A percentile compares a stretch with the other conserved stretches of the same genome.
Conservation (phyloP, 2,797 vertebrate species). For the Atherinosoma microstoma region DNA sequence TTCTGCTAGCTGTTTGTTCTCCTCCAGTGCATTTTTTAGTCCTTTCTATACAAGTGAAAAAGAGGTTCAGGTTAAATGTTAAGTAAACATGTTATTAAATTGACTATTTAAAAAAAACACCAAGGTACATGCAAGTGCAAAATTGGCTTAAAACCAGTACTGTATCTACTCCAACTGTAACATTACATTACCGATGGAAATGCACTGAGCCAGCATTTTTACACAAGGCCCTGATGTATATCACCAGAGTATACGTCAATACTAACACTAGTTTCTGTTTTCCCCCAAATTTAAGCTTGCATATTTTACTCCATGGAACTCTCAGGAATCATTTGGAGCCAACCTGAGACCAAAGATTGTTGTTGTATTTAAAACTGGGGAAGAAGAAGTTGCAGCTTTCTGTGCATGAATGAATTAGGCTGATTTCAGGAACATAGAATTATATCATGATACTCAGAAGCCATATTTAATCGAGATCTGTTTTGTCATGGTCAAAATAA, state of each 20-base stretch:
- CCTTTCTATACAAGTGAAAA: slow-evolving; percentile 65
- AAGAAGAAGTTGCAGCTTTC: neutral
- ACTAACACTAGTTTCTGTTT: neutral
- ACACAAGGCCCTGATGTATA: too few relatives aligned
- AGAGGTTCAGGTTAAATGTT: slow-evolving; percentile 3
- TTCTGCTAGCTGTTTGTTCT: slow-evolving; percentile 83
- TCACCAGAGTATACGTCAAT: neutral
- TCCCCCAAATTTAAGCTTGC: neutral
- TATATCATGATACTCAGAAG: neutral
- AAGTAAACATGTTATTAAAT: neutral
- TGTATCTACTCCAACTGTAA: too few relatives aligned
- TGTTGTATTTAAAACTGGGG: neutral
- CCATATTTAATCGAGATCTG: neutral
- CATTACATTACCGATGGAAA: neutral
- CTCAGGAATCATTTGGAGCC: neutral
- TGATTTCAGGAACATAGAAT: neutral
- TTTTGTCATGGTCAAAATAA: neutral
- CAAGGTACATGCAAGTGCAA: neutral
- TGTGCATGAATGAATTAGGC: neutral
- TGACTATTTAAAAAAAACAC: neutral
- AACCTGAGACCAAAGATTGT: neutral
- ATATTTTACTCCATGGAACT: neutral
- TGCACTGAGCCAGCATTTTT: neutral
- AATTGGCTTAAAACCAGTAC: neutral
- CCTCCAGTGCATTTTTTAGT: slow-evolving; percentile 69